A percentile compares a stretch with the other conserved stretches of the same genome.
phyloP scores from a whole-genome alignment of 1,140 invertebrate species.

The Atopsyche davidsoni region DNA sequence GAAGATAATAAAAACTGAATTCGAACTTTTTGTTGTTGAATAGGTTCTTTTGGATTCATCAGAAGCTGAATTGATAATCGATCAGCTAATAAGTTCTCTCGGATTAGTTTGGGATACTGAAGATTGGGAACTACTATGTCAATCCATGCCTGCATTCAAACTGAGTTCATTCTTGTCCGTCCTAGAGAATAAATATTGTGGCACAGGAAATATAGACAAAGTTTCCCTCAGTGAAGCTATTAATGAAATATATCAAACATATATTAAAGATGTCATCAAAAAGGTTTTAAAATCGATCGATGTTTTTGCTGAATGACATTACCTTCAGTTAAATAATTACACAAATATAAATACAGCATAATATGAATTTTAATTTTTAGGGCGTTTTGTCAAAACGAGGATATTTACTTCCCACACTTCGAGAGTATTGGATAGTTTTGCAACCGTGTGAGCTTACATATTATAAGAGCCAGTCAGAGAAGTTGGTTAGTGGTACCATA shows the following conservation, averaged over 20 bases:
- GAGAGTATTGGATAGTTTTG: slow-evolving; percentile 76
- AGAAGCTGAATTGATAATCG: slow-evolving; percentile 59
- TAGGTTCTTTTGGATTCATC: slow-evolving; percentile 60
- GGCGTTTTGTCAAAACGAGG: slow-evolving; percentile 67
- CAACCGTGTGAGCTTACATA: slow-evolving; percentile 67
- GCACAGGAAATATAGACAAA: slow-evolving; percentile 50
- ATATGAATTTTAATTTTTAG: slow-evolving; percentile 37
- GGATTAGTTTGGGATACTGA: slow-evolving; percentile 61
- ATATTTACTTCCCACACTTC: slow-evolving; percentile 65
- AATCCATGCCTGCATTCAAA: slow-evolving; percentile 54
- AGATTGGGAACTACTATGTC: slow-evolving; percentile 58
- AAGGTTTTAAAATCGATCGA: slow-evolving; percentile 54
- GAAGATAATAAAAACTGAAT: slow-evolving; percentile 5
- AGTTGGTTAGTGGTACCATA: slow-evolving; percentile 63
- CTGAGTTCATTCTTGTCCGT: slow-evolving; percentile 66
- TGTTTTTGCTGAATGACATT: no score
- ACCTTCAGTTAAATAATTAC: no score
- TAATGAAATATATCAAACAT: slow-evolving; percentile 69
- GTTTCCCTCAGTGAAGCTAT: slow-evolving; percentile 64
- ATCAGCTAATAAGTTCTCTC: slow-evolving; percentile 58
- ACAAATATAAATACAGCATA: not conserved
- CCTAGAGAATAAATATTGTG: slow-evolving; percentile 62
- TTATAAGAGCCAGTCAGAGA: slow-evolving; percentile 66
- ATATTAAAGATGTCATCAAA: slow-evolving; percentile 75
- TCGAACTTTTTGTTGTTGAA: slow-evolving; percentile 19